A percentile compares a stretch with the other conserved stretches of the same genome.
Evolutionary conservation across 2,113 vertebrate genomes (phyloP).

Genomic region (Cavia porcellus): DNA sequence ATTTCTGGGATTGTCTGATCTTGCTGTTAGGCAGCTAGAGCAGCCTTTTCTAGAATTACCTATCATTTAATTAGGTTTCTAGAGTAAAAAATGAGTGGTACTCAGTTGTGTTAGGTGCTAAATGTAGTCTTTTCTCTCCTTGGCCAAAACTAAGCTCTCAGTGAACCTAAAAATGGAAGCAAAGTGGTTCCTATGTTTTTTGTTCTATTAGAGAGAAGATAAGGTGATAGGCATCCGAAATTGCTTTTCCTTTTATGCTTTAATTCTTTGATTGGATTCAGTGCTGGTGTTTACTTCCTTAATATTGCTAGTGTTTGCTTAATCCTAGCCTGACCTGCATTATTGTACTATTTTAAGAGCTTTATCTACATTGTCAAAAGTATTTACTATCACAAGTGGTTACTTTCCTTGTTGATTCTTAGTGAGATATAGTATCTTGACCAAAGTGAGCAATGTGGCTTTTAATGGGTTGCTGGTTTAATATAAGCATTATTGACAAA

Average conservation of each 20-base stretch:
- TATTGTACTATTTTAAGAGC: constrained; percentile 29
- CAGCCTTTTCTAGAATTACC: not conserved
- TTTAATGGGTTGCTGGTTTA: constrained; percentile 42
- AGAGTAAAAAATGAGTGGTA: not conserved
- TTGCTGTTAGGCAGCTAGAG: not conserved
- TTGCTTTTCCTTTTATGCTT: not conserved
- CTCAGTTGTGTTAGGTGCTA: not conserved
- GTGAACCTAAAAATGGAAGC: not conserved
- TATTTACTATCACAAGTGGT: not conserved
- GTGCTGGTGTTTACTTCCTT: not conserved
- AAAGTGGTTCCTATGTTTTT: not conserved
- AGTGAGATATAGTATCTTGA: not conserved
- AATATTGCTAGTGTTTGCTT: not conserved
- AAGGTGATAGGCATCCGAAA: not conserved
- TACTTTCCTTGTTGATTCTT: constrained; percentile 1
- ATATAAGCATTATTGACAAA: not conserved
- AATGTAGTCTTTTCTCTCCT: not conserved
- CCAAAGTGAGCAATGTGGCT: not conserved
- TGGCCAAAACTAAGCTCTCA: not conserved
- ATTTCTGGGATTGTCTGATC: constrained; percentile 38
- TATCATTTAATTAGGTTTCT: constrained; percentile 20
- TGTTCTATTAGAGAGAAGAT: constrained; percentile 21
- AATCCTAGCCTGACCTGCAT: constrained; percentile 54
- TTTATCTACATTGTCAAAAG: constrained; percentile 27
- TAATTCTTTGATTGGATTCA: not conserved